Evolutionary conservation across 2,888 invertebrate genomes (phyloP).

Genomic region (Lymantria dispar): DNA sequence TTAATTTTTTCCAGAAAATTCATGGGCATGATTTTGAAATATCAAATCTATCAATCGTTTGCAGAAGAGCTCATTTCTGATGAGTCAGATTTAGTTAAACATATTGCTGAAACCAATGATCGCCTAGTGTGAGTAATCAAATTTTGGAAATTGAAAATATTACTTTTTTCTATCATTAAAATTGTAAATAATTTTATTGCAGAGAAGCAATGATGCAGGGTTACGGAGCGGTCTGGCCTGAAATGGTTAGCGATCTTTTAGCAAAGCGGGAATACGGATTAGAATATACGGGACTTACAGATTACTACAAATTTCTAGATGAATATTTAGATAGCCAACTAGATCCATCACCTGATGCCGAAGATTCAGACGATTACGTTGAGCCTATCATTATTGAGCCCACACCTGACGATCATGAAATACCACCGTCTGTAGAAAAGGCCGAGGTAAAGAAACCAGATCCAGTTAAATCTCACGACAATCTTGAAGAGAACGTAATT

Average conservation of each 20-base stretch:
- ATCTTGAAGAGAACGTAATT: slow-evolving; percentile 57
- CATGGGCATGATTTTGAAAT: slow-evolving; percentile 79
- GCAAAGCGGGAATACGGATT: slow-evolving; percentile 72
- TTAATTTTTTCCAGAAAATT: slow-evolving; percentile 72
- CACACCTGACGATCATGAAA: slow-evolving; percentile 53
- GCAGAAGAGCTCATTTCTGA: slow-evolving; percentile 71
- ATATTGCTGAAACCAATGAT: slow-evolving; percentile 62
- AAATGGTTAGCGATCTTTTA: slow-evolving; percentile 73
- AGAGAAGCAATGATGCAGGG: slow-evolving; percentile 75
- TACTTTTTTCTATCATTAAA: not conserved
- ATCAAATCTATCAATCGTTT: slow-evolving; percentile 79
- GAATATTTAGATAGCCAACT: slow-evolving; percentile 78
- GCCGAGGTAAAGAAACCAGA: slow-evolving; percentile 15
- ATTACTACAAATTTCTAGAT: slow-evolving; percentile 80
- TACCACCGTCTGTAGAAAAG: slow-evolving; percentile 34
- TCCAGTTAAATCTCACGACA: slow-evolving; percentile 30
- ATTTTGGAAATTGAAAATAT: not conserved
- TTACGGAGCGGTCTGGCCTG: slow-evolving; percentile 68
- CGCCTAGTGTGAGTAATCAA: slow-evolving; percentile 62
- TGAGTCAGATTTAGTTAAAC: slow-evolving; percentile 67
- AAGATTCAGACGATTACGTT: slow-evolving; percentile 55
- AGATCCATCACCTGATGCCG: slow-evolving; percentile 51
- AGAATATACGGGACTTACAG: slow-evolving; percentile 73
- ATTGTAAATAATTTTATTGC: slow-evolving; percentile 21
- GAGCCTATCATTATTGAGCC: slow-evolving; percentile 51